Base-by-base conservation (phyloP, 1,140 invertebrate species). In the Hirudo medicinalis region DNA sequence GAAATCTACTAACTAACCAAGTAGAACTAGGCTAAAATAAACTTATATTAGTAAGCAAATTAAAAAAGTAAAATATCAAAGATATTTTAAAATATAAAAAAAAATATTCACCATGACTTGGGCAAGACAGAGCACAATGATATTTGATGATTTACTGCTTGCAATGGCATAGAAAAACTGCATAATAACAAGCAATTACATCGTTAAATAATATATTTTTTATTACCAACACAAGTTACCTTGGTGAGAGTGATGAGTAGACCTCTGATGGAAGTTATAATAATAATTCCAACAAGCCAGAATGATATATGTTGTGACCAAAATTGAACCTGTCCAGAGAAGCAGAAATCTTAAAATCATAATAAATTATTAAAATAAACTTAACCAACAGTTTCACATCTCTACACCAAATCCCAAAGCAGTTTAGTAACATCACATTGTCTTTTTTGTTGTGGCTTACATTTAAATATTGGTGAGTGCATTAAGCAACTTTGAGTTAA, bases 101-200 rank as follows among this genome's bases (percentile, higher is more conserved):
- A 22, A 63, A 63, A 13, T 15, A 63, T 63, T 63, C 57, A 90
- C 89, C 96, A 99, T 99, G 75, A 99, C 92, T 85, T 99, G 93
- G 22, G 95, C 95, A 22, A 99, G 84, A 74, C 94, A 89, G 32
- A 99, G 81, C 6, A 99, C 96, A 76, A 99, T 98, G 54, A 99
- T 90, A 80, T 99, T 99, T 32, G 95, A 98, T 29, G 94, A 97
- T 84, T 98, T 97, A 73, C 91, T 95, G 76, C 93, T 97, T n/a
- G 96, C 98, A 78, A 99, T 96, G 76, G 94, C 94, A 84, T 99
- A 97, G 84, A 99, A 99, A 83, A 99, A 99, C 92, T 96, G 84
- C 60, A 88, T 87, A 73, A 71, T 72, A 36, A 72, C 55, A 36
- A 67, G n/a, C 20, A 54, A 15, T 71, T 11, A 22, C 69, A 69